A percentile compares a stretch with the other conserved stretches of the same genome.
Evolutionary conservation across 2,888 invertebrate species (phyloP).

Genomic region (Stictocephala bisonia): DNA sequence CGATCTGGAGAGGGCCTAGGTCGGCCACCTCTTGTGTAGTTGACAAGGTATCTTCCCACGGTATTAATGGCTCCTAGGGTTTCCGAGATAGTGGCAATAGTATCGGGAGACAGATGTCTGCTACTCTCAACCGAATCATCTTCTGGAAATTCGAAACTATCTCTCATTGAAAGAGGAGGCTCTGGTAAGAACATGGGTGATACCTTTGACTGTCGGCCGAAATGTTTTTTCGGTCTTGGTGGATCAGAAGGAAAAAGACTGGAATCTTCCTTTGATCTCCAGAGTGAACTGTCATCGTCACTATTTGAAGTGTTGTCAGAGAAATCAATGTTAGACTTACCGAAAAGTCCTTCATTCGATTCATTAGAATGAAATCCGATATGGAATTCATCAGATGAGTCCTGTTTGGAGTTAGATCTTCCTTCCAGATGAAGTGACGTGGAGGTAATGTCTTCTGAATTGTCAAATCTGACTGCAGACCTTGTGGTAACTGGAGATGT

Average conservation of each 20-base stretch:
- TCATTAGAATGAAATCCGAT: constrained; percentile 8
- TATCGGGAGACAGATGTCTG: constrained; percentile 58
- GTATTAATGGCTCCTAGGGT: constrained; percentile 85
- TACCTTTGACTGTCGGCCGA: constrained; percentile 30
- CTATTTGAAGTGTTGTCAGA: neutral
- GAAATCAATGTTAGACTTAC: constrained; percentile 12
- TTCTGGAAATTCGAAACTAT: constrained; percentile 26
- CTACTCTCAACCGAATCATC: constrained; percentile 15
- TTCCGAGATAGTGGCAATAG: constrained; percentile 69
- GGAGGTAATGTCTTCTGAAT: neutral
- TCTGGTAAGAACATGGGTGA: constrained; percentile 19
- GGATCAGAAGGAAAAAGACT: neutral
- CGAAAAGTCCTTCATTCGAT: neutral
- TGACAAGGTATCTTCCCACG: constrained; percentile 85
- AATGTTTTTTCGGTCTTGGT: constrained; percentile 10
- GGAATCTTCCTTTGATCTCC: constrained; percentile 26
- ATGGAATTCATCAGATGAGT: neutral
- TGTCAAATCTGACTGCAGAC: neutral
- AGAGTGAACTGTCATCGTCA: neutral
- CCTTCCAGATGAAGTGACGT: no score
- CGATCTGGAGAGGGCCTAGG: constrained; percentile 54
- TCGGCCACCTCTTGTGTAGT: constrained; percentile 73
- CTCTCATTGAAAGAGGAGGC: neutral
- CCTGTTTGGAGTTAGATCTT: constrained; percentile 7
- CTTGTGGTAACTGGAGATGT: neutral